Evolutionary conservation across 1,140 invertebrate species (phyloP).

Genomic region (Eriocheir sinensis): DNA sequence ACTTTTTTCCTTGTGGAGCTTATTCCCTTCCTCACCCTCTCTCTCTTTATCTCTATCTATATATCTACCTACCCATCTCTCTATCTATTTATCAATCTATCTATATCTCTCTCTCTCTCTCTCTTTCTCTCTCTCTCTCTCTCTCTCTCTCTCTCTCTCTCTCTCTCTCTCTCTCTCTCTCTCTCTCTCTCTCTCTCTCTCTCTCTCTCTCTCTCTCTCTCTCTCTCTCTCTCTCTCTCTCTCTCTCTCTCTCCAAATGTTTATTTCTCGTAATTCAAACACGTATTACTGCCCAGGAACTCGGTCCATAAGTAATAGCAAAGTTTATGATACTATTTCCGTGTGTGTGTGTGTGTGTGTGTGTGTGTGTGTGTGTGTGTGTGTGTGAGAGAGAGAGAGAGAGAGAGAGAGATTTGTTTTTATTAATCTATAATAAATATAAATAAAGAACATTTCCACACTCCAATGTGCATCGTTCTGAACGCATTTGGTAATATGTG

Average conservation of each 20-base stretch:
- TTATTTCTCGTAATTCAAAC: no score
- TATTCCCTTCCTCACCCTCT: background rate
- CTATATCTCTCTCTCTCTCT: constrained; percentile 3
- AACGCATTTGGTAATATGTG: background rate
- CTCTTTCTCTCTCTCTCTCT: constrained; percentile 23
- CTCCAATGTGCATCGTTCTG: background rate
- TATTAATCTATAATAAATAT: no score
- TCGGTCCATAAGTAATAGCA: no score
- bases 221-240: constrained; percentile 22
- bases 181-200: constrained; percentile 22
- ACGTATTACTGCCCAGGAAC: no score
- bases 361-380: constrained; percentile 5
- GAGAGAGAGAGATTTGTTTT: no score
- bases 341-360: background rate
- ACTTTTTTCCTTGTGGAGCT: no score
- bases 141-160: constrained; percentile 20
- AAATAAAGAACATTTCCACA: no score
- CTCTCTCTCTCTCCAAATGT: constrained; percentile 8
- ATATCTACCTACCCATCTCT: background rate
- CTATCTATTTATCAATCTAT: background rate
- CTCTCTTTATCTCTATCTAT: background rate
- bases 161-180: constrained; percentile 22
- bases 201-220: constrained; percentile 22
- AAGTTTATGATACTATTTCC: no score
- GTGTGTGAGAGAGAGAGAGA: background rate